phyloP scores from a whole-genome alignment of 2,888 invertebrate species.

The Nomada ferruginata region DNA sequence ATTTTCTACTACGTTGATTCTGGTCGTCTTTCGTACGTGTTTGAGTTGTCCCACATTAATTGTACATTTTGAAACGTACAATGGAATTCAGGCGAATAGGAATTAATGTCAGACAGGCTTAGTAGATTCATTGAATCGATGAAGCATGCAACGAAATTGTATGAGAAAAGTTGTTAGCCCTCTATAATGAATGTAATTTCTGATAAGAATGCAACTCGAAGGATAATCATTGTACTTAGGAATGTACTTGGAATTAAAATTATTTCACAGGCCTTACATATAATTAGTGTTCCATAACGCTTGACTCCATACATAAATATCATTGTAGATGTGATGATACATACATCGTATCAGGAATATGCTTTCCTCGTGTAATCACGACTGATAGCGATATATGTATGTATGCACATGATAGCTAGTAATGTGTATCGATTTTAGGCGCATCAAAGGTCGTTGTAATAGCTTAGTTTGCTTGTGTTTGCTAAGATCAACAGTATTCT shows the following conservation, averaged over 20 bases:
- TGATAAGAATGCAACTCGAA: too few relatives aligned
- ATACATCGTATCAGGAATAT: not conserved
- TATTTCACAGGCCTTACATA: not conserved
- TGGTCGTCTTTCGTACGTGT: not conserved
- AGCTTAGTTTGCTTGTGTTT: slow-evolving; percentile 51
- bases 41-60: too few relatives aligned
- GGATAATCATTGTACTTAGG: too few relatives aligned
- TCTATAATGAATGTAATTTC: too few relatives aligned
- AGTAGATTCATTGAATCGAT: too few relatives aligned
- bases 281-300: not conserved
- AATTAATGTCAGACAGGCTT: too few relatives aligned
- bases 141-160: too few relatives aligned
- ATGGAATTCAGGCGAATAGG: too few relatives aligned
- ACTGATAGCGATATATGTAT: slow-evolving; percentile 9
- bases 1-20: not conserved
- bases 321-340: not conserved
- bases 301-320: not conserved
- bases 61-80: too few relatives aligned
- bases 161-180: too few relatives aligned
- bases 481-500: slow-evolving; percentile 47
- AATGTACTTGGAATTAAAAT: too few relatives aligned
- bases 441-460: slow-evolving; percentile 64
- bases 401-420: slow-evolving; percentile 18
- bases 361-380: slow-evolving; percentile 17
- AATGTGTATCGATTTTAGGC: slow-evolving; percentile 63